Evolutionary conservation across 1,140 invertebrate genomes (phyloP).

Genomic region (Drosophila albomicans): DNA sequence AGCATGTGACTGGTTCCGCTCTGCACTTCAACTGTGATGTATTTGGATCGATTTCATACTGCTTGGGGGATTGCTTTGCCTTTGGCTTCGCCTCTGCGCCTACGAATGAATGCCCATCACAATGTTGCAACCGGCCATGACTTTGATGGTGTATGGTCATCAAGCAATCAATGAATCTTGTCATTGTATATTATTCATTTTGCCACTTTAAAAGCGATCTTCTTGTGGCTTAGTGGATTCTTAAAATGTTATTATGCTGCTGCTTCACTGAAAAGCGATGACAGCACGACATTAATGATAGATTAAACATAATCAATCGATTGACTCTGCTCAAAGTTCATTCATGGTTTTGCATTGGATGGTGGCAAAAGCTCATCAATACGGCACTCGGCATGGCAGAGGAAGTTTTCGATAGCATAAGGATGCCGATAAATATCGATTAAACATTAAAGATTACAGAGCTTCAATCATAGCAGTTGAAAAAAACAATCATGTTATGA

Average conservation of each 20-base stretch:
- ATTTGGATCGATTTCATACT: conserved; percentile 37
- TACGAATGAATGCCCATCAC: not conserved
- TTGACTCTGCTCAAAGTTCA: not conserved
- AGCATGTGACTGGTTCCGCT: conserved; percentile 69
- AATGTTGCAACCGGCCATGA: conserved; percentile 28
- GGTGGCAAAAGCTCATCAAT: not conserved
- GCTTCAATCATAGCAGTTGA: not conserved
- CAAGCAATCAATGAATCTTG: conserved; percentile 33
- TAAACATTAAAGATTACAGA: not conserved
- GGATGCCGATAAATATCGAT: not conserved
- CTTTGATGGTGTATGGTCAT: conserved; percentile 30
- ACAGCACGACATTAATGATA: not conserved
- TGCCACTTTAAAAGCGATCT: conserved; percentile 3
- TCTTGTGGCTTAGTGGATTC: not conserved
- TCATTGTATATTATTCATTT: conserved; percentile 17
- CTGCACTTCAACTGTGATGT: conserved; percentile 25
- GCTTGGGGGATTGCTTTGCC: conserved; percentile 14
- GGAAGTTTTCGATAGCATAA: not conserved
- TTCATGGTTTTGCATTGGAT: not conserved
- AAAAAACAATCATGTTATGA: not conserved
- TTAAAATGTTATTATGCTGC: not conserved
- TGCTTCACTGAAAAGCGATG: not conserved
- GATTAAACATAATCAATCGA: not conserved
- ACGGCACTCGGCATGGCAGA: not conserved
- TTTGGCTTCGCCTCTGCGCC: too few relatives aligned